phyloP scores from a whole-genome alignment of 2,888 invertebrate genomes.

The Chymomyza amoena region DNA sequence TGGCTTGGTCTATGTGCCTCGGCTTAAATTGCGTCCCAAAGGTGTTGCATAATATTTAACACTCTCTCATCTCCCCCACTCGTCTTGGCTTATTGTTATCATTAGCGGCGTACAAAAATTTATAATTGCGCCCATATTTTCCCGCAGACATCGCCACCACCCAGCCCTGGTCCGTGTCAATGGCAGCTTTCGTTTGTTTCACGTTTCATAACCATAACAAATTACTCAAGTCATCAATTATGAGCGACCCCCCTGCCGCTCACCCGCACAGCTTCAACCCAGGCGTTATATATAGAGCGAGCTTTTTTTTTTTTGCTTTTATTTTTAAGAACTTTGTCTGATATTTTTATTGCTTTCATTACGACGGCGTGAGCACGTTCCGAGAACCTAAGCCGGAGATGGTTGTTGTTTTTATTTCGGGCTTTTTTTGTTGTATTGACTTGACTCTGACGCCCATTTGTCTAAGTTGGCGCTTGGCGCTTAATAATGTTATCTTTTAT shows the following conservation, averaged over 20 bases:
- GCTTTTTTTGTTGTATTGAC: not conserved
- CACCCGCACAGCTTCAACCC: constrained; percentile 38
- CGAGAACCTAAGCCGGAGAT: not conserved
- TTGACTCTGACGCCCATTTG: constrained; percentile 63
- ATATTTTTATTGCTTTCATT: constrained; percentile 64
- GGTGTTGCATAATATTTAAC: constrained; percentile 64
- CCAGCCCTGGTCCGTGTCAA: not conserved
- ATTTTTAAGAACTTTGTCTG: not conserved
- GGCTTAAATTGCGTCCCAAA: constrained; percentile 49
- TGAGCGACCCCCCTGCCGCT: constrained; percentile 47
- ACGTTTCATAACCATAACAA: constrained; percentile 68
- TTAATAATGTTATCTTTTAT: constrained; percentile 72
- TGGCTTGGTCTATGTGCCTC: constrained; percentile 1
- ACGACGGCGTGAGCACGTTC: not conserved
- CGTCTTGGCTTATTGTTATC: constrained; percentile 48
- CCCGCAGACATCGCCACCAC: not conserved
- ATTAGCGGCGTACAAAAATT: constrained; percentile 35
- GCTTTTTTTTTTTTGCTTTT: constrained; percentile 14
- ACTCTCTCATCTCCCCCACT: constrained; percentile 45
- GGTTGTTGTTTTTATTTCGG: not conserved
- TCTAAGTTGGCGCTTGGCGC: constrained; percentile 45
- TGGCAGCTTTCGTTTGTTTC: constrained; percentile 42
- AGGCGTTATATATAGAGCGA: not conserved
- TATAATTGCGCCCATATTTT: constrained; percentile 15
- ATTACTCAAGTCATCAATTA: constrained; percentile 73